Percentiles rank a stretch among this genome's conserved stretches.
phyloP scores from a whole-genome alignment of 2,113 vertebrate genomes.

The Ptyas mucosa region DNA sequence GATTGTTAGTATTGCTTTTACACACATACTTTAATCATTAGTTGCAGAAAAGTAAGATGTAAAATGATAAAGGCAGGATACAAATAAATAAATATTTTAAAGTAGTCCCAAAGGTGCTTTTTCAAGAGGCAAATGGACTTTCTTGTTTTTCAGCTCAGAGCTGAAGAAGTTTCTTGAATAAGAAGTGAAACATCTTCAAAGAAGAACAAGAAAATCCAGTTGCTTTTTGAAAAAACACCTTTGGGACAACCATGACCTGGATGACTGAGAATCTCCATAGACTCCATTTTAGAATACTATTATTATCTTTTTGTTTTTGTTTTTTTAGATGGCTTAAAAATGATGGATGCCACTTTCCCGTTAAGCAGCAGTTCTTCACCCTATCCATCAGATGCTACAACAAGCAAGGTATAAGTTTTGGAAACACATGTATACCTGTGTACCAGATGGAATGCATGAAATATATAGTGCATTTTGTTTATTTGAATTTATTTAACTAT shows the following conservation, averaged over 20 bases:
- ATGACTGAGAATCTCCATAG: too few species aligned
- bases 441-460: not conserved
- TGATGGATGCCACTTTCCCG: rapidly evolving
- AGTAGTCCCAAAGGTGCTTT: too few species aligned
- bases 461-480: not conserved
- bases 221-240: too few species aligned
- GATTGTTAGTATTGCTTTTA: not conserved
- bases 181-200: too few species aligned
- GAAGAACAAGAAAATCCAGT: too few species aligned
- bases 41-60: not conserved
- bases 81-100: not conserved
- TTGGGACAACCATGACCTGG: too few species aligned
- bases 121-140: too few species aligned
- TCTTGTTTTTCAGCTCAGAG: too few species aligned
- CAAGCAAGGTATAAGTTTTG: slow-evolving; percentile 48
- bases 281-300: not conserved
- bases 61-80: not conserved
- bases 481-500: not conserved
- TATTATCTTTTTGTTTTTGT: rapidly evolving
- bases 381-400: not conserved
- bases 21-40: not conserved
- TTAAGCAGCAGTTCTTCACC: rapidly evolving
- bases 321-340: not conserved
- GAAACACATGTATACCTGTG: not conserved
- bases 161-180: too few species aligned